A percentile compares a stretch with the other conserved stretches of the same genome.
Conservation (phyloP, 2,113 vertebrate species). For the Dasyornis broadbenti region DNA sequence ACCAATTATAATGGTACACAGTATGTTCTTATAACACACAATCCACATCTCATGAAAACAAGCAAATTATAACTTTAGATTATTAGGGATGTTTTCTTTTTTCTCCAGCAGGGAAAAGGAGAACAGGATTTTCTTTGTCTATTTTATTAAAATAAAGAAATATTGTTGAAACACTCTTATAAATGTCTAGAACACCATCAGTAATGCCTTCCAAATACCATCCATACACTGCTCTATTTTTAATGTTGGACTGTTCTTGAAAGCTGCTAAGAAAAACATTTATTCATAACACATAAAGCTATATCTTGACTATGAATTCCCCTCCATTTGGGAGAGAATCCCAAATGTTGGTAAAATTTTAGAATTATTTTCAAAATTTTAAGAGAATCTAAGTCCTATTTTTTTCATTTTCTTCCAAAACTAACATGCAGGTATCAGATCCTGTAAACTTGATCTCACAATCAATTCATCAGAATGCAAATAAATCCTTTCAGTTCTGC, state of each 20-base stretch:
- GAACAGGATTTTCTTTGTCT: neutral
- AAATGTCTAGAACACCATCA: neutral
- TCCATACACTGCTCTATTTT: neutral
- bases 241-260: neutral
- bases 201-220: neutral
- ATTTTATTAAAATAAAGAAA: neutral
- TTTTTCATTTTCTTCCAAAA: neutral
- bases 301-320: neutral
- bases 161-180: neutral
- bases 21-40: neutral
- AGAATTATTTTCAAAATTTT: neutral
- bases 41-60: neutral
- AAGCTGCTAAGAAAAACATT: slow-evolving; percentile 18
- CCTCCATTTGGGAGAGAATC: neutral
- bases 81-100: neutral
- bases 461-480: neutral
- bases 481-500: neutral
- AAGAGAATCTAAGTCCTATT: neutral
- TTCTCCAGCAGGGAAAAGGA: neutral
- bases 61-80: neutral
- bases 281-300: neutral
- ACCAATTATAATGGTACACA: neutral
- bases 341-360: neutral
- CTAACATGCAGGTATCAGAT: neutral
- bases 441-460: neutral